Evolutionary conservation across 2,888 invertebrate genomes (phyloP), one percentile per base, ranked within the genome.

Genomic region (Parnassius orleans): DNA sequence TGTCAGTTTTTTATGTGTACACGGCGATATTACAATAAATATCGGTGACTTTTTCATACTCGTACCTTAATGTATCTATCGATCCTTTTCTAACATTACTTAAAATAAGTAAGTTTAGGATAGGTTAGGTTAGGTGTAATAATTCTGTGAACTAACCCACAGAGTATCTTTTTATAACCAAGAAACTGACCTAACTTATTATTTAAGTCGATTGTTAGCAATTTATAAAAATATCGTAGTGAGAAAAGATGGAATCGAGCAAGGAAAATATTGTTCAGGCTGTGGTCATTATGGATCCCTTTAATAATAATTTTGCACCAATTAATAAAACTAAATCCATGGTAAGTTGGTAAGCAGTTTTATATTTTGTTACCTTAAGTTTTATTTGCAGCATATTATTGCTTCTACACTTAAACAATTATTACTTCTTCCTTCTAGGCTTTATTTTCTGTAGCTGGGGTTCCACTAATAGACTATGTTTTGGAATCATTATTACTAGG

Each of bases 181-280:
- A n/a, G n/a, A n/a, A n/a, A n/a, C n/a, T n/a, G n/a, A n/a, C 2
- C 15, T n/a, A 19, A 19, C 1, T 19, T 19, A 19, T 19, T 19
- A 19, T 19, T 19, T 19, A 19, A 19, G 19, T 19, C 1, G 19
- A 19, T 19, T 19, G 19, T 19, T 19, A 19, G 19, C 19, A 19
- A 19, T 19, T 19, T 19, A 19, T 19, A 19, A 19, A 19, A 19
- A 19, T 19, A 19, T 19, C 19, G 19, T 19, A 2, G 19, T 11
- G 41, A 41, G 53, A n/a, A 19, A 73, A 64, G 65, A 88, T 88
- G 88, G 88, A 90, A 63, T 82, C 95, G 63, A 91, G 94, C 72
- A 95, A 96, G 77, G 96, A 98, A 84, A 96, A 97, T 81, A 92
- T 95, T 58, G 90, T 97, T 12, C 98, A 98, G 90, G 98, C 98